Conservation (phyloP, 2,888 invertebrate genomes). For the Tetranychus truncatus region DNA sequence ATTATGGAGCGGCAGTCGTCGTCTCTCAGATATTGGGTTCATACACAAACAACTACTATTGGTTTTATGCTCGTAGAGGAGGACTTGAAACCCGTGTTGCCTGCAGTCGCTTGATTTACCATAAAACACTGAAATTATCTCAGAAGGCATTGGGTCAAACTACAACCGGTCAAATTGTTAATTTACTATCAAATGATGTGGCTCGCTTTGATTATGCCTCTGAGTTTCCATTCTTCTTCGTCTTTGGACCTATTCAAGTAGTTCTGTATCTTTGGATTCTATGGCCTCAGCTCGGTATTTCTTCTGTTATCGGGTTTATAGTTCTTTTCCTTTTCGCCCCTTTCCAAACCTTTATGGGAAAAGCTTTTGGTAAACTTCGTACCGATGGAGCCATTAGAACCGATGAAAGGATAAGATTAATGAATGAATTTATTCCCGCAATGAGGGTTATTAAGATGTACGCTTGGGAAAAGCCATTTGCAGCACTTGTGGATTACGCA, state of each 20-base stretch:
- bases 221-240: neutral
- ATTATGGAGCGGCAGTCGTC: neutral
- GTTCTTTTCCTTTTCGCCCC: slow-evolving; percentile 60
- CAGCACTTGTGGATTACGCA: slow-evolving; percentile 54
- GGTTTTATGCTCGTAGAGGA: slow-evolving; percentile 59
- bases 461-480: slow-evolving; percentile 78
- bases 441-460: slow-evolving; percentile 93
- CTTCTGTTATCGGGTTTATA: slow-evolving; percentile 53
- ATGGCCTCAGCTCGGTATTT: slow-evolving; percentile 52
- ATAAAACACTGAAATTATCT: slow-evolving; percentile 44
- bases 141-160: slow-evolving; percentile 66
- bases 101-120: slow-evolving; percentile 59
- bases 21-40: slow-evolving; percentile 14
- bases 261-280: slow-evolving; percentile 58
- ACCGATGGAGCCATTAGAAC: slow-evolving; percentile 61
- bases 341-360: slow-evolving; percentile 38
- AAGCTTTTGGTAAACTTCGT: slow-evolving; percentile 39
- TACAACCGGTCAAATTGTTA: slow-evolving; percentile 75
- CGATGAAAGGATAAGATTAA: slow-evolving; percentile 69
- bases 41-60: slow-evolving; percentile 50
- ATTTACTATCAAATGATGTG: slow-evolving; percentile 82
- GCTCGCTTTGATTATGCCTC: slow-evolving; percentile 55
- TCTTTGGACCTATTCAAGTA: slow-evolving; percentile 48
- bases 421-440: slow-evolving; percentile 82
- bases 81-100: slow-evolving; percentile 44